Conservation (phyloP, 2,797 vertebrate genomes). For the Tinamus major region DNA sequence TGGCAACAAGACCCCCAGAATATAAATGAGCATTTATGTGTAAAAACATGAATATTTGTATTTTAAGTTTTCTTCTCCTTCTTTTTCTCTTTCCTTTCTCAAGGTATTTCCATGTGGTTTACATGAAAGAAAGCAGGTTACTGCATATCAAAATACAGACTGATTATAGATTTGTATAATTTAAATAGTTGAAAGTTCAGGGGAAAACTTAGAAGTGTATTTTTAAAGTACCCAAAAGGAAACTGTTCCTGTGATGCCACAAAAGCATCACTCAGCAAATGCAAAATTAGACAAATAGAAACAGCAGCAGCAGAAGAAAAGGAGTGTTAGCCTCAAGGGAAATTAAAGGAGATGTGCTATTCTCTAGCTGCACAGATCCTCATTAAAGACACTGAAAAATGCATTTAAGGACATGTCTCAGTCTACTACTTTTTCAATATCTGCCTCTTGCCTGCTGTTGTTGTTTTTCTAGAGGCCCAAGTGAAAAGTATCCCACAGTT, state of each 20-base stretch:
- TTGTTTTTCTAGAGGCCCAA: background rate
- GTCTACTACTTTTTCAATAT: background rate
- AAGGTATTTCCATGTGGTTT: background rate
- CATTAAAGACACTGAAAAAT: conserved; percentile 36
- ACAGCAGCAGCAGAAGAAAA: background rate
- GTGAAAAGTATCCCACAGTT: background rate
- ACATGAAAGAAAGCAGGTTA: background rate
- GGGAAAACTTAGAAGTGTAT: background rate
- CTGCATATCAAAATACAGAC: background rate
- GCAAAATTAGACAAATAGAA: background rate
- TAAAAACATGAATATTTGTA: background rate
- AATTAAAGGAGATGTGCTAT: background rate
- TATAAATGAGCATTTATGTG: background rate
- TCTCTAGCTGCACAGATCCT: background rate
- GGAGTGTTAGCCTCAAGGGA: conserved; percentile 2
- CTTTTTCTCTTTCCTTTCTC: background rate
- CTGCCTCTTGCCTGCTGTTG: background rate
- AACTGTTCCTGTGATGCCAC: background rate
- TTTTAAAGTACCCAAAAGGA: background rate
- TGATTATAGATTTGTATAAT: background rate
- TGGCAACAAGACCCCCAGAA: background rate
- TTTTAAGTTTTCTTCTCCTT: background rate
- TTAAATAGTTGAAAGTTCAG: background rate
- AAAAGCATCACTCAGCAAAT: background rate
- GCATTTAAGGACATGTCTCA: background rate